Evolutionary conservation across 2,797 vertebrate species (phyloP).

Genomic region (Sphenopsis melanotis): DNA sequence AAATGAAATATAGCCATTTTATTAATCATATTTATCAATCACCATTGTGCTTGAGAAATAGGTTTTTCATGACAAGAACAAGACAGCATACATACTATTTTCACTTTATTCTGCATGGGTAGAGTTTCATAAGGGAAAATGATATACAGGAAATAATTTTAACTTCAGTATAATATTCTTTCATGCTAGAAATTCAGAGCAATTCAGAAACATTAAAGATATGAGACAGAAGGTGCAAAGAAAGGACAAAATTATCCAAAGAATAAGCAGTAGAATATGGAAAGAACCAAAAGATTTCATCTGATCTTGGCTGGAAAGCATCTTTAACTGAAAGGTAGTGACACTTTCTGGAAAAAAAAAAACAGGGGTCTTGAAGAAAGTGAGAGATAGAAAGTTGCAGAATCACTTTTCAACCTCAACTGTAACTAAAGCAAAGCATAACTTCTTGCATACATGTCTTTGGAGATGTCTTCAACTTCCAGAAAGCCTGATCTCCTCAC

Average conservation of each 20-base stretch:
- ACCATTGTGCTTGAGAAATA: neutral
- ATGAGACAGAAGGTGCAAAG: neutral
- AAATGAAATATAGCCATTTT: constrained; percentile 34
- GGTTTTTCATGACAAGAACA: neutral
- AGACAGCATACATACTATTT: neutral
- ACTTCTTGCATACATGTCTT: neutral
- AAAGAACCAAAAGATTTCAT: neutral
- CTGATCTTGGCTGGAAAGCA: neutral
- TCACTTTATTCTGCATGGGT: constrained; percentile 10
- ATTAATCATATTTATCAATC: constrained; percentile 3
- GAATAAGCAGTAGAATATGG: neutral
- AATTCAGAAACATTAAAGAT: neutral
- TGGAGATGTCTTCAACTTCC: neutral
- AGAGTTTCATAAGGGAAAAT: neutral
- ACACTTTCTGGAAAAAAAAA: neutral
- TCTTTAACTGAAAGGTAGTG: neutral
- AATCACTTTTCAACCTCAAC: neutral
- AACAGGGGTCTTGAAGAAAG: neutral
- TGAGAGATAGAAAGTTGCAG: neutral
- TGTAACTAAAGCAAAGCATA: neutral
- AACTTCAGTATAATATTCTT: neutral
- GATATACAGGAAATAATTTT: neutral
- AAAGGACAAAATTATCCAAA: neutral
- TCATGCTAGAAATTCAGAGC: neutral
- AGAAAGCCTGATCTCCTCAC: neutral